phyloP scores from a whole-genome alignment of 2,888 invertebrate species.

The Biston betularia region DNA sequence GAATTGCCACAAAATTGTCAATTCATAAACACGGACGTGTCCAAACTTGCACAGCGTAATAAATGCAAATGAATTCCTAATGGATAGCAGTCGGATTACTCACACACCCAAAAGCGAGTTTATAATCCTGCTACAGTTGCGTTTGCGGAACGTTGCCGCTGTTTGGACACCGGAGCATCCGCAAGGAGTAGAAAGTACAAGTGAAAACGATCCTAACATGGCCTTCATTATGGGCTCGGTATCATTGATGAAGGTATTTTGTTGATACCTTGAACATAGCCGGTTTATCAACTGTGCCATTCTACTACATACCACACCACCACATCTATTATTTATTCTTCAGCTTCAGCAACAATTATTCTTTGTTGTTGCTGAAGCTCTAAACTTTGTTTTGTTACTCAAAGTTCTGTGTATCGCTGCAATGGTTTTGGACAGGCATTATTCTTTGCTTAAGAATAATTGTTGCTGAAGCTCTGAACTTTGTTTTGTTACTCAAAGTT shows the following conservation, averaged over 20 bases:
- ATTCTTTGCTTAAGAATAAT: too few relatives aligned
- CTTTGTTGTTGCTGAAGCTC: too few relatives aligned
- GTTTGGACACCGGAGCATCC: constrained; percentile 42
- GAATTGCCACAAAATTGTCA: not conserved
- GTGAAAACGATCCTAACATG: constrained; percentile 27
- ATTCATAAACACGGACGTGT: constrained; percentile 13
- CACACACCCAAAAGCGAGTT: constrained; percentile 37
- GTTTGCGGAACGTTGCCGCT: constrained; percentile 55
- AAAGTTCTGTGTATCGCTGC: too few relatives aligned
- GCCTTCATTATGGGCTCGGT: constrained; percentile 1
- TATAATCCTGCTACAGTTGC: constrained; percentile 45
- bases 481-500: too few relatives aligned
- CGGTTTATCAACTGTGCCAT: too few relatives aligned
- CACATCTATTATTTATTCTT: too few relatives aligned
- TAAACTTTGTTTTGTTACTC: too few relatives aligned
- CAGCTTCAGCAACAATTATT: too few relatives aligned
- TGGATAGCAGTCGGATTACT: constrained; percentile 39
- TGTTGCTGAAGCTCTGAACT: too few relatives aligned
- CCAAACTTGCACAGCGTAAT: constrained; percentile 26
- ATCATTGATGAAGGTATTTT: not conserved
- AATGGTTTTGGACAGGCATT: too few relatives aligned
- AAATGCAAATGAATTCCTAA: constrained; percentile 32
- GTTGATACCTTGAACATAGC: too few relatives aligned
- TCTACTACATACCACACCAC: too few relatives aligned
- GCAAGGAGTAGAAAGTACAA: constrained; percentile 46